Evolutionary conservation across 1,140 invertebrate species (phyloP), one percentile per base, ranked within the genome.

Genomic region (Drosophila rhopaloa): DNA sequence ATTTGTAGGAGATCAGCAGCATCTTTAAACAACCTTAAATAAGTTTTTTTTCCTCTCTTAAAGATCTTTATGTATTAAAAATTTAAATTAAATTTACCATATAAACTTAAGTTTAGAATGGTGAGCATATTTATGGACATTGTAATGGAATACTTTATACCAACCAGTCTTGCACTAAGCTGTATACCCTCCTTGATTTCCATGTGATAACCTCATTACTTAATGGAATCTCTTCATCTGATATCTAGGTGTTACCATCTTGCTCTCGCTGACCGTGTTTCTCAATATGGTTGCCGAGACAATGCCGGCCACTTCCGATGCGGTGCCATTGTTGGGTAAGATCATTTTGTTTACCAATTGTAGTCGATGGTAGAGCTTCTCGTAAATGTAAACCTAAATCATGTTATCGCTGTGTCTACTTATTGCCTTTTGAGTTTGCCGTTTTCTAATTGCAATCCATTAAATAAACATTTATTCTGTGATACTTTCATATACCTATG

Each of bases 181-280:
- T 1, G 16, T 16, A 14, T 16, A 16, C 7, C 14, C 9, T 1
- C 3, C 16, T 35, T 38, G 54, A 29, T 29, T 10, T 0, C 0
- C 14, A 59, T 24, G 9, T 27, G 16, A 14, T 60, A 41, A 8
- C 19, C 13, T 29, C 7, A 29, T 65, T 19, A 29, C 10, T 61
- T 55, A 71, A 50, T 61, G 9, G 40, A 41, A 10, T 40, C 37
- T 77, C 24, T 54, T 27, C 48, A 70, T 78, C 50, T 44, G 51
- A 76, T 77, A 77, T 89, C 53, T 95, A 99, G 98, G 98, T 94
- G 98, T 99, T 88, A 99, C 98, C 91, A 99, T 99, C 93, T 95
- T 99, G 85, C 96, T 99, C 93, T 99, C 98, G 92, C 95, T 99
- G 94, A 99, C 98, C 93, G 98, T 99, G 93, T 99, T 99, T 95